phyloP scores from a whole-genome alignment of 2,797 vertebrate species.

The Phoeniculus purpureus region DNA sequence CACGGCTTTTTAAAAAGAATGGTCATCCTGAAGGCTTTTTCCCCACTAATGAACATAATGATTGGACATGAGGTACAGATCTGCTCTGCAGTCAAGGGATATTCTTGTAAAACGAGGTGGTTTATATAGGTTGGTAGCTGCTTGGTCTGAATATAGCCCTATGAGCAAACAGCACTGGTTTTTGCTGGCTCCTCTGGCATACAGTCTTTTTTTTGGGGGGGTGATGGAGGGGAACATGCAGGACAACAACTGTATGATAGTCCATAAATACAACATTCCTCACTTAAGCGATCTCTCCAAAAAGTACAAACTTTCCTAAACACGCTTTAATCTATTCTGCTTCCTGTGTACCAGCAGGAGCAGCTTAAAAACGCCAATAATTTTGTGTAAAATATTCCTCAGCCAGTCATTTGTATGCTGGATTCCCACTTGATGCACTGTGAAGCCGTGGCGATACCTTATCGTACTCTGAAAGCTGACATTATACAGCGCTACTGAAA shows the following conservation, averaged over 20 bases:
- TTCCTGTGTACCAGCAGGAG: constrained; percentile 25
- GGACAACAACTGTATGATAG: background rate
- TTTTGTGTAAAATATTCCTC: constrained; percentile 58
- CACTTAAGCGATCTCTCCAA: background rate
- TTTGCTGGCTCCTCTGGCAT: background rate
- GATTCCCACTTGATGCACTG: constrained; percentile 61
- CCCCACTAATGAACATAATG: constrained; percentile 14
- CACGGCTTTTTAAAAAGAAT: constrained; percentile 8
- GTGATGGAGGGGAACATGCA: background rate
- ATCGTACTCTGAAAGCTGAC: constrained; percentile 55
- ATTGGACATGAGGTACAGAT: constrained; percentile 16
- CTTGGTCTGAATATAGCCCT: background rate
- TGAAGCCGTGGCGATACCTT: constrained; percentile 62
- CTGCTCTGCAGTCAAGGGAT: background rate
- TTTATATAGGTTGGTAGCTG: background rate
- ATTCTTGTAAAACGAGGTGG: background rate
- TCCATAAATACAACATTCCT: background rate
- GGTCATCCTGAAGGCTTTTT: constrained; percentile 34
- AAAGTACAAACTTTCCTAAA: background rate
- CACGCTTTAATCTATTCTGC: constrained; percentile 1
- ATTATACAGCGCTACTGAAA: constrained; percentile 51
- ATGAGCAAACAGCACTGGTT: background rate
- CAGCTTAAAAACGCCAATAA: constrained; percentile 52
- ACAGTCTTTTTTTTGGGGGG: background rate
- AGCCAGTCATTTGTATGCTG: constrained; percentile 66